Evolutionary conservation across 2,797 vertebrate genomes (phyloP).

Genomic region (Lagocephalus sceleratus): DNA sequence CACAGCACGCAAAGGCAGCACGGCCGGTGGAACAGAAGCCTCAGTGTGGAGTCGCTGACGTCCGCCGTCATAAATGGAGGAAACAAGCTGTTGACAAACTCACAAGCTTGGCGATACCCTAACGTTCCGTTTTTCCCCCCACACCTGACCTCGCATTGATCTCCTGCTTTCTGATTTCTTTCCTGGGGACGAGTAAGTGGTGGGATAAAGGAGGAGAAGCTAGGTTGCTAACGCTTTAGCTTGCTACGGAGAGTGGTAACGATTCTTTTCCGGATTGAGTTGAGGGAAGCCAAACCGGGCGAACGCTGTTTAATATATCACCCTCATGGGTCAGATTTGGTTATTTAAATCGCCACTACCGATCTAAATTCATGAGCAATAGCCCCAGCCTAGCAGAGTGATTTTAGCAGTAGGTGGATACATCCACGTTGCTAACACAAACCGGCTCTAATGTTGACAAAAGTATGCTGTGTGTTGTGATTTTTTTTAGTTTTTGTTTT

Average conservation of each 20-base stretch:
- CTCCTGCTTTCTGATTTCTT: background rate
- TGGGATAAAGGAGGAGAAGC: conserved; percentile 6
- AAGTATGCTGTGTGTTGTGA: conserved; percentile 6
- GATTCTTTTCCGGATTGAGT: background rate
- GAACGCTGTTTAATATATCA: background rate
- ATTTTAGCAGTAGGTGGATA: too few species aligned
- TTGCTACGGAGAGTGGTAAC: conserved; percentile 1
- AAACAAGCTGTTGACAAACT: too few species aligned
- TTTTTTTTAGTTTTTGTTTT: too few species aligned
- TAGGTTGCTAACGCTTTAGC: conserved; percentile 19
- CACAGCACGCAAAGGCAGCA: conserved; percentile 3
- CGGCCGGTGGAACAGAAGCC: background rate
- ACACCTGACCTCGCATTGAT: background rate
- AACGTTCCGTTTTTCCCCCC: too few species aligned
- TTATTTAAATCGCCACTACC: too few species aligned
- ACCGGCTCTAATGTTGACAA: background rate
- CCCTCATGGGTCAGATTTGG: too few species aligned
- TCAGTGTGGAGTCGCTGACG: too few species aligned
- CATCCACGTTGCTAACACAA: too few species aligned
- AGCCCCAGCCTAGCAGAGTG: too few species aligned
- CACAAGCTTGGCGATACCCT: background rate
- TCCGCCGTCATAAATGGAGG: too few species aligned
- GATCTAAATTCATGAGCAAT: too few species aligned
- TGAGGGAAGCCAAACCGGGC: background rate
- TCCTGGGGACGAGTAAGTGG: conserved; percentile 43